Base-by-base conservation (phyloP, 2,888 invertebrate genomes). In the Caenorhabditis uteleia region DNA sequence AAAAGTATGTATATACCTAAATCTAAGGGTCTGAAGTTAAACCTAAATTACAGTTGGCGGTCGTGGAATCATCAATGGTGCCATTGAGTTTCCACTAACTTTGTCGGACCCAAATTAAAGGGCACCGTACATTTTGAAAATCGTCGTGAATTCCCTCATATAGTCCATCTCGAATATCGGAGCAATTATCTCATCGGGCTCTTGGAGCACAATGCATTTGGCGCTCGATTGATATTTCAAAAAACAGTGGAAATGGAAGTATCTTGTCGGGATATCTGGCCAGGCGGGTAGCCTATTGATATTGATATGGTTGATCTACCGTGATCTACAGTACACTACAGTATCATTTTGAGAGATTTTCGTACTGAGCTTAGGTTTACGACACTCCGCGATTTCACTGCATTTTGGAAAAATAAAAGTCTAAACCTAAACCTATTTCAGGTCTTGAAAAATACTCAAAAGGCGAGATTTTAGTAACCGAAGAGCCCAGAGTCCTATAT, bases 51-150 rank as follows among this genome's bases (percentile, higher is more conserved):
- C 25, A 47, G 34, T 5, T 8, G 38, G 34, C 16, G 74, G 72
- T 20, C 68, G 68, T 36, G 70, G 72, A 27, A 67, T 78, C 20
- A 50, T 70, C 20, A 72, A 76, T 48, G 50, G 61, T 16, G 74
- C 61, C 8, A 55, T 77, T 47, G 77, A 78, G 39, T 78, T 77
- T 54, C 77, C 77, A 7, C 56, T 78, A 4, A 76, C 75, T 0
- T 56, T 78, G 2, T 69, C 77, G 12, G 77, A 78, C 58, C 77
- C 77, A 0, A 71, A 77, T 34, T 77, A 78, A 39, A 49, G 77
- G 14, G 77, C 72, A 18, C 71, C 74, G 2, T 74, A 76, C 49
- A 74, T 66, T 10, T 70, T 75, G 61, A 75, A 74, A 46, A 60
- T 45, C 7, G 47, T 16, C 1, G 36, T 12, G 26, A 53, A 53